phyloP scores from a whole-genome alignment of 2,113 vertebrate species.

The Lampris incognitus region DNA sequence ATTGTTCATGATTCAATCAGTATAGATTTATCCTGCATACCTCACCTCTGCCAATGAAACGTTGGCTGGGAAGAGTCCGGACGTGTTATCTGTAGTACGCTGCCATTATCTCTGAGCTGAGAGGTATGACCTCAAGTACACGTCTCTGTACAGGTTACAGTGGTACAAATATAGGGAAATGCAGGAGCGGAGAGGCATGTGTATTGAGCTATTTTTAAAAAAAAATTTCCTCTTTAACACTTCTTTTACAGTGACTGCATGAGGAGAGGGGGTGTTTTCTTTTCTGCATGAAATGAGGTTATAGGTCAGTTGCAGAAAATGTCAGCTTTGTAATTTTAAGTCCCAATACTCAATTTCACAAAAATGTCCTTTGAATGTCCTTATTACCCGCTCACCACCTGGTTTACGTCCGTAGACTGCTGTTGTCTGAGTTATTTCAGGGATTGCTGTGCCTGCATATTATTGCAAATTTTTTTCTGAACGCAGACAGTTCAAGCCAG shows the following conservation, averaged over 20 bases:
- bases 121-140: conserved; percentile 50
- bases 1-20: conserved; percentile 62
- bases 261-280: conserved; percentile 53
- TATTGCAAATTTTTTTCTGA: conserved; percentile 24
- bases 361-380: conserved; percentile 29
- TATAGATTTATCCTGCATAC: conserved; percentile 61
- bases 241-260: conserved; percentile 61
- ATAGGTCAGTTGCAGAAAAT: conserved; percentile 62
- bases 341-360: conserved; percentile 28
- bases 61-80: conserved; percentile 43
- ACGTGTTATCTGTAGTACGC: conserved; percentile 45
- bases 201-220: conserved; percentile 19
- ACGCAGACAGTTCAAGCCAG: conserved; percentile 26
- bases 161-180: conserved; percentile 17
- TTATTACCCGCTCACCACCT: conserved; percentile 57
- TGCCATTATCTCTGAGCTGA: conserved; percentile 10
- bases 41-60: conserved; percentile 43
- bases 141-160: conserved; percentile 37
- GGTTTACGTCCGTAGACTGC: conserved; percentile 55
- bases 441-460: conserved; percentile 29
- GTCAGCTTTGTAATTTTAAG: conserved; percentile 64
- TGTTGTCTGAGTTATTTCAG: conserved; percentile 42
- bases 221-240: conserved; percentile 50
- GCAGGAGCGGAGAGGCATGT: not conserved
- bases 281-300: conserved; percentile 40